Base-by-base conservation (phyloP, 2,888 invertebrate genomes). In the Meghimatium bilineatum region DNA sequence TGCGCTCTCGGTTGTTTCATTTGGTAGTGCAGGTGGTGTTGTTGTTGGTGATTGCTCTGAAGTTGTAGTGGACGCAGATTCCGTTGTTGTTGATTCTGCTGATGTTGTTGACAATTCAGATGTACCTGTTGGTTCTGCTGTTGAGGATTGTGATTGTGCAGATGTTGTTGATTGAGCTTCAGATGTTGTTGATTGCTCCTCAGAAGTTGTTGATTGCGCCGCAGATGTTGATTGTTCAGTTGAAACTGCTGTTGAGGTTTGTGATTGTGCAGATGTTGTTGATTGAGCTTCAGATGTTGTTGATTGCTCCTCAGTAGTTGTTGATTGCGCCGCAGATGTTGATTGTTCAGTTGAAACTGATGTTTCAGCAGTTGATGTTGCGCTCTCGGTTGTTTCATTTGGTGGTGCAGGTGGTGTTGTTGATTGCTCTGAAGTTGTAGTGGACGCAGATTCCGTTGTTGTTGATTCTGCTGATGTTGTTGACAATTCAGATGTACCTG, bases 51-150 rank as follows among this genome's bases (percentile, higher is more conserved):
- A 66, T 26, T 66, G 29, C 32, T 14, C 71, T 26, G 17, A 1
- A 1, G 80, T 69, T 29, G 80, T 80, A 32, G n/a, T 69, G 5
- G 6, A n/a, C 12, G n/a, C n/a, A n/a, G n/a, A n/a, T 29, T 5
- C 26, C 12, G 52, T 20, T 49, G 80, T 69, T 20, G 80, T 66
- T 78, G 78, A 8, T 26, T n/a, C n/a, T n/a, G n/a, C n/a, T n/a
- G n/a, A n/a, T n/a, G n/a, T n/a, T n/a, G n/a, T n/a, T n/a, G n/a
- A n/a, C n/a, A n/a, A n/a, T n/a, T n/a, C 2, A 8, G 80, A 8
- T 29, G 69, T 12, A 38, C 17, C 29, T 34, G 67, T 8, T 6
- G 44, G 5, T n/a, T 66, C 3, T 63, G 38, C 38, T 66, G 34
- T 26, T 78, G 66, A 29, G 0, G 63, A n/a, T n/a, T n/a, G 3